Percentiles rank a stretch among this genome's conserved stretches.
These are phyloP conservation scores for Pelodiscus sinensis DNA, from an alignment of 2,113 vertebrate genomes.

Conservation along the genomic window DNA sequence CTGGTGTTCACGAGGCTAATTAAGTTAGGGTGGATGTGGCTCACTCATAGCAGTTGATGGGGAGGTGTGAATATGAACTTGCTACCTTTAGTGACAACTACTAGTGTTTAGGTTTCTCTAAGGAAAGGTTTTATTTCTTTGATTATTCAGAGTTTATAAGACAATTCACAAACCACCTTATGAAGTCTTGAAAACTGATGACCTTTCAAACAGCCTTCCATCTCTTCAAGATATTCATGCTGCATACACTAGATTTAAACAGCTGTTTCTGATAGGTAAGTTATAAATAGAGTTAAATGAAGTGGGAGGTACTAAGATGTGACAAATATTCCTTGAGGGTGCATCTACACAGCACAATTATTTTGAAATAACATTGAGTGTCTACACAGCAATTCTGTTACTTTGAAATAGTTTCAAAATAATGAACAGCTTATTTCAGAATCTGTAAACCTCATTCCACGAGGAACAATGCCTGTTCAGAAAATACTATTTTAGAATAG, in stretches of 20 bases:
- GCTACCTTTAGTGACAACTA: neutral
- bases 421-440: too few species aligned
- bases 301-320: neutral
- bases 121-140: constrained; percentile 55
- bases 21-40: too few species aligned
- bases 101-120: neutral
- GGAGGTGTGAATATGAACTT: neutral
- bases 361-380: too few species aligned
- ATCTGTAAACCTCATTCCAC: too few species aligned
- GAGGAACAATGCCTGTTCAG: too few species aligned
- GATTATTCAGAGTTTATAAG: constrained; percentile 77
- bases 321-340: neutral
- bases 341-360: too few species aligned
- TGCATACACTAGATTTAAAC: constrained; percentile 87
- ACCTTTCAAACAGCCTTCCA: constrained; percentile 85
- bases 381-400: too few species aligned
- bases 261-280: constrained; percentile 90
- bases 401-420: too few species aligned
- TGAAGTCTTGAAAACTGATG: constrained; percentile 84
- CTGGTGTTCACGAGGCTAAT: too few species aligned
- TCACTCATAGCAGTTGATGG: too few species aligned
- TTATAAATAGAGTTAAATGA: neutral
- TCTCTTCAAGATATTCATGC: constrained; percentile 87
- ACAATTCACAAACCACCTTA: constrained; percentile 82
- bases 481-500: too few species aligned